Evolutionary conservation across 2,888 invertebrate species (phyloP), one percentile per base, ranked within the genome.

Genomic region (Eupithecia abbreviata): DNA sequence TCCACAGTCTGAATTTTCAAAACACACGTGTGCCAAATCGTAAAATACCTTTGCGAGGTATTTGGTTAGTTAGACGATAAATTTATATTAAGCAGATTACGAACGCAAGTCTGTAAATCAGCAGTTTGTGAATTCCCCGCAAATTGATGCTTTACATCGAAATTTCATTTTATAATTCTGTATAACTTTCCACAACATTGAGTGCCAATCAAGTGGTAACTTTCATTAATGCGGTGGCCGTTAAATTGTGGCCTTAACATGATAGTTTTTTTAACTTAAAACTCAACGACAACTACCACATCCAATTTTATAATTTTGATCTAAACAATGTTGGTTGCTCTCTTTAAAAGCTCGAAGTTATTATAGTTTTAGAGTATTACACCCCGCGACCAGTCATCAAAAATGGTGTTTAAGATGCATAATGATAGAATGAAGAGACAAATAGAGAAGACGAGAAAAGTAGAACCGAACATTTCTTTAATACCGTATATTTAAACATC

Each of bases 71-170:
- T n/a, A 18, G 42, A n/a, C 67, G n/a, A 43, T 68, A 68, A 68
- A 68, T 68, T 68, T 43, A 43, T 7, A 67, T 43, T 67, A 67
- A 67, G 4, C 42, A 43, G 45, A 68, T 68, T 43, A 68, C 45
- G n/a, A 66, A 68, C 43, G n/a, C 10, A 2, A 43, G n/a, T 62
- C 45, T 43, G 67, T 68, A 68, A 45, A 68, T 68, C 67, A 68
- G 67, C 67, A 68, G 10, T 45, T 68, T 45, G 43, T 43, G n/a
- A 45, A 43, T 43, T 67, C 42, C 10, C 12, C 9, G 66, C 67
- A 68, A 68, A 68, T 68, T 68, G 67, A 68, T n/a, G 67, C 45
- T 68, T 42, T 68, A n/a, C n/a, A 43, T 43, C n/a, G 18, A 67
- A 67, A 43, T 9, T 68, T 68, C 4, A 68, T 42, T 68, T 68